Evolutionary conservation across 2,797 vertebrate genomes (phyloP).

Genomic region (Pangasius mekongensis): DNA sequence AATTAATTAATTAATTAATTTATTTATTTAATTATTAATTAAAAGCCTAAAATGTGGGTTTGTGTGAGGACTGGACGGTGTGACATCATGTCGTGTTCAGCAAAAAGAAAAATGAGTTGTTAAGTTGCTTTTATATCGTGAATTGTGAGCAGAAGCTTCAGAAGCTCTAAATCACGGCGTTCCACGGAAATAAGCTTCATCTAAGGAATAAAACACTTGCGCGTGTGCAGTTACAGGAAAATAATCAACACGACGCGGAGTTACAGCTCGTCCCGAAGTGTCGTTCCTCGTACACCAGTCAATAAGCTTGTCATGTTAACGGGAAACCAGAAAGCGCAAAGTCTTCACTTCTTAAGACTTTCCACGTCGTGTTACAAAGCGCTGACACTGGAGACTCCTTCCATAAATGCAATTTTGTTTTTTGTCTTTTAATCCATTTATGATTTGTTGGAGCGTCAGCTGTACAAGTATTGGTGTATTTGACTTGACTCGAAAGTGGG

Average conservation of each 20-base stretch:
- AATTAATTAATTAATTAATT: too few relatives aligned
- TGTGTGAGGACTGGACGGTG: background rate
- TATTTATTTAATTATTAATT: background rate
- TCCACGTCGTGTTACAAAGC: background rate
- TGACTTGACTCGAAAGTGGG: too few relatives aligned
- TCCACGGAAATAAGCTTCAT: too few relatives aligned
- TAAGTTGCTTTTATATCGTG: background rate
- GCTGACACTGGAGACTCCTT: background rate
- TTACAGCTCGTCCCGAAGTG: too few relatives aligned
- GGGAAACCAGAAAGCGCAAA: background rate
- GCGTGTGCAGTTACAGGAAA: too few relatives aligned
- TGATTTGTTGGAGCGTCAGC: too few relatives aligned
- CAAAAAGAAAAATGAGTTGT: background rate
- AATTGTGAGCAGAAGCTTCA: background rate
- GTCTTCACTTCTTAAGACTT: background rate
- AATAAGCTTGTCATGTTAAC: background rate
- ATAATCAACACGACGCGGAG: too few relatives aligned
- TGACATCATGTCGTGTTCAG: background rate
- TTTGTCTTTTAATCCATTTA: too few relatives aligned
- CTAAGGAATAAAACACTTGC: too few relatives aligned
- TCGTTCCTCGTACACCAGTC: too few relatives aligned
- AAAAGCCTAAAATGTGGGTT: background rate
- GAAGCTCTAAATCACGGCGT: background rate
- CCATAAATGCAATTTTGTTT: background rate
- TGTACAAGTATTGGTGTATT: too few relatives aligned